phyloP scores from a whole-genome alignment of 2,888 invertebrate genomes.

The Hydraecia micacea region DNA sequence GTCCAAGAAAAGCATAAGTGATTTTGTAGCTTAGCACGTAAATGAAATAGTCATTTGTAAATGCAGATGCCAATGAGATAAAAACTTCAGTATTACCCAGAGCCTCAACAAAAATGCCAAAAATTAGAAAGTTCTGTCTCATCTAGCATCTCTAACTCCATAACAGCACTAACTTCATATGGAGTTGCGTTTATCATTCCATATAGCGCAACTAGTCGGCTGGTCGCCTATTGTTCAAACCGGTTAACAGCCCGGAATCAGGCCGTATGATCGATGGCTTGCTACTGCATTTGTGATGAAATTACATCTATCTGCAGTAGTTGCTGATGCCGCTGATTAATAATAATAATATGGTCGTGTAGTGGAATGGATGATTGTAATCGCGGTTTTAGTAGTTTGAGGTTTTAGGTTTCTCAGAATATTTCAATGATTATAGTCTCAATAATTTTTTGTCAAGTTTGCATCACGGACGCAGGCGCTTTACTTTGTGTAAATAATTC shows the following conservation, averaged over 20 bases:
- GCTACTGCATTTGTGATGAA: slow-evolving; percentile 46
- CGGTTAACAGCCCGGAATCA: slow-evolving; percentile 57
- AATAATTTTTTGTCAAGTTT: not conserved
- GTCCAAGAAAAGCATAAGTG: not conserved
- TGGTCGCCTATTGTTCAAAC: slow-evolving; percentile 70
- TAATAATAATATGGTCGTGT: not conserved
- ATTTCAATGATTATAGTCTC: not conserved
- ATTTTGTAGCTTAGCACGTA: not conserved
- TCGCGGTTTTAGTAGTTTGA: not conserved
- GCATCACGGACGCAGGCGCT: not conserved
- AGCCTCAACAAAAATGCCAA: not conserved
- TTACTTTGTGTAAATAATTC: not conserved
- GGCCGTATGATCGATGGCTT: slow-evolving; percentile 50
- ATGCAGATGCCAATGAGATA: not conserved
- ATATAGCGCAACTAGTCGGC: slow-evolving; percentile 63
- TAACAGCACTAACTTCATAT: slow-evolving; percentile 36
- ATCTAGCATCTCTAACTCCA: slow-evolving; percentile 46
- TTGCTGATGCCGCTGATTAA: slow-evolving; percentile 17
- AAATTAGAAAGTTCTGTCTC: slow-evolving; percentile 33
- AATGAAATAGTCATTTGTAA: not conserved
- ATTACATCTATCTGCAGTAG: slow-evolving; percentile 40
- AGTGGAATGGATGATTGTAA: not conserved
- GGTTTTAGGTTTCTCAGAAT: not conserved
- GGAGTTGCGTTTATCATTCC: slow-evolving; percentile 67
- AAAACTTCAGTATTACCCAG: not conserved